Evolutionary conservation across 2,113 vertebrate species (phyloP).

Genomic region (Pungitius pungitius): DNA sequence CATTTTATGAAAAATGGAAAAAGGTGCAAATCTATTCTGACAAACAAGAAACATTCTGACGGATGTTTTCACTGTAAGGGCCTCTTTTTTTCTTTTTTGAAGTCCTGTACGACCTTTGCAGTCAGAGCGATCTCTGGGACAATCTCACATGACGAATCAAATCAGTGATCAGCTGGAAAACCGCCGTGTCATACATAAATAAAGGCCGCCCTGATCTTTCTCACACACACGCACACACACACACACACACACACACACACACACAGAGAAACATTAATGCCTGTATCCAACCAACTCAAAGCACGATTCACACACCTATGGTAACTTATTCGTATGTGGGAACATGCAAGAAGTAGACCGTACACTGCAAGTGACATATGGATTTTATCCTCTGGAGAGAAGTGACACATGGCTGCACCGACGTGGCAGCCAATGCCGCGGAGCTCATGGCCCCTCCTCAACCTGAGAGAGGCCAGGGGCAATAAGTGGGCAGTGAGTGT

Average conservation of each 20-base stretch:
- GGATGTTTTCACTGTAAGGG: conserved; percentile 12
- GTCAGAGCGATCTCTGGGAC: conserved; percentile 25
- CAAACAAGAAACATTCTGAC: conserved; percentile 2
- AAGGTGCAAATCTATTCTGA: conserved; percentile 10
- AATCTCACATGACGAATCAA: conserved; percentile 50
- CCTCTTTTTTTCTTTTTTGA: not conserved
- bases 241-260: conserved; percentile 33
- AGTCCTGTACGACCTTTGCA: conserved; percentile 4
- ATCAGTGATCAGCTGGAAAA: conserved; percentile 65
- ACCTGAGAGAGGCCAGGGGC: conserved; percentile 50
- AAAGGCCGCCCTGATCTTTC: conserved; percentile 52
- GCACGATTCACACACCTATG: conserved; percentile 13
- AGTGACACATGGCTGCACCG: conserved; percentile 31
- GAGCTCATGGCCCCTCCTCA: conserved; percentile 49
- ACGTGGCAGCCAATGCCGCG: conserved; percentile 32
- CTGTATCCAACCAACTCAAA: conserved; percentile 35
- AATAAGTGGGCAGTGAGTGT: conserved; percentile 27
- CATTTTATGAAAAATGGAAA: conserved; percentile 5
- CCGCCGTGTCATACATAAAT: conserved; percentile 63
- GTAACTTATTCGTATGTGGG: conserved; percentile 60
- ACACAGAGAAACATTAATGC: conserved; percentile 24
- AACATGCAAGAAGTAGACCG: conserved; percentile 42
- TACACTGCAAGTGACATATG: conserved; percentile 59
- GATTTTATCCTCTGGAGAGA: conserved; percentile 39
- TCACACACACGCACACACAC: conserved; percentile 13